phyloP scores from a whole-genome alignment of 2,113 vertebrate genomes.

The Toxostoma redivivum region DNA sequence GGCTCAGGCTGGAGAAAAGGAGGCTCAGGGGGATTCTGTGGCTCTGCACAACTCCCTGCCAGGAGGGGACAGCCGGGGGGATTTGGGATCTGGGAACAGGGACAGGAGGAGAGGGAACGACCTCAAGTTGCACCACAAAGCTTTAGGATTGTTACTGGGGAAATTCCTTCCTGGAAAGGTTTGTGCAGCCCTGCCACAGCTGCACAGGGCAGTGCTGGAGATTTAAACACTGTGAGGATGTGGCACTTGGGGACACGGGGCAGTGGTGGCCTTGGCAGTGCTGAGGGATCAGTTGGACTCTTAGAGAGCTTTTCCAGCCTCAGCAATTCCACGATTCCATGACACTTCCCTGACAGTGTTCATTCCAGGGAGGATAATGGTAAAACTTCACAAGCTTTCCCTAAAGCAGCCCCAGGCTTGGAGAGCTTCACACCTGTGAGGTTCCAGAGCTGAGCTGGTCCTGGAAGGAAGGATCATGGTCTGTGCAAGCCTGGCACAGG shows the following conservation, averaged over 20 bases:
- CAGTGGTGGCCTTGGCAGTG: not conserved
- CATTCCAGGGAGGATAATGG: not conserved
- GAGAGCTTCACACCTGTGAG: not conserved
- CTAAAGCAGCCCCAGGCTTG: not conserved
- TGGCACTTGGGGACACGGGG: accelerated
- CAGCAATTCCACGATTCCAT: not conserved
- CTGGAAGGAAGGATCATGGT: not conserved
- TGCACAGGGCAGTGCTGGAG: not conserved
- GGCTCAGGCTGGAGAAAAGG: not conserved
- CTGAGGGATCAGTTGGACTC: not conserved
- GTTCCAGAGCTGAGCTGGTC: not conserved
- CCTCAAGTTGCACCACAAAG: accelerated
- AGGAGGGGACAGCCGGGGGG: not conserved
- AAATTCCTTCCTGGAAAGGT: not conserved
- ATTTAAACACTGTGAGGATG: not conserved
- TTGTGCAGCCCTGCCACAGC: not conserved
- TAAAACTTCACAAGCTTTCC: not conserved
- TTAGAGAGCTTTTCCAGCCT: not conserved
- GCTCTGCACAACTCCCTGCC: not conserved
- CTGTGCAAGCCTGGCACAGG: not conserved
- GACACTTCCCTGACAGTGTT: not conserved
- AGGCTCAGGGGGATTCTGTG: not conserved
- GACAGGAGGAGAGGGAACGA: accelerated
- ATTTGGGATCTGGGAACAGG: not conserved
- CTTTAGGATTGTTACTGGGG: not conserved